These are phyloP conservation scores for Meteorus cinctellus DNA, from an alignment of 2,888 invertebrate genomes.

Conservation along the genomic window DNA sequence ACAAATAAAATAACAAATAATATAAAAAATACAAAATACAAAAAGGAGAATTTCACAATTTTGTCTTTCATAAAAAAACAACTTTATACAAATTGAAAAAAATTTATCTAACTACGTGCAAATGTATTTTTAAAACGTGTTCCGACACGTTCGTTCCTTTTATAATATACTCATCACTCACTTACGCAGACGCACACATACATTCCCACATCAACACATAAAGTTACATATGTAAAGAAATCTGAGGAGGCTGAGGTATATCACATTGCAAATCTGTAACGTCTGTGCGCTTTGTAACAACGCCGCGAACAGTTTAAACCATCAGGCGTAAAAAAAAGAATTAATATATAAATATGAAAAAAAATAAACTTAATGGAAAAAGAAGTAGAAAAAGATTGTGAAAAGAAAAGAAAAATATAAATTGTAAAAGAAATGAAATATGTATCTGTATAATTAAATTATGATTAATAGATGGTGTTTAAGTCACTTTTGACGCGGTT, in stretches of 20 bases:
- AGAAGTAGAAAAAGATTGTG: neutral
- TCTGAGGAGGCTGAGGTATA: constrained; percentile 61
- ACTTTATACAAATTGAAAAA: no score
- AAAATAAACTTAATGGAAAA: neutral
- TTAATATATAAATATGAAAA: constrained; percentile 14
- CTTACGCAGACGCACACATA: neutral
- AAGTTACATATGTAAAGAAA: constrained; percentile 63
- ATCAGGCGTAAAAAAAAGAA: constrained; percentile 19
- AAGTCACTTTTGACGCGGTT: constrained; percentile 54
- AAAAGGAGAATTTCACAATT: no score
- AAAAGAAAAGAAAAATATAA: neutral
- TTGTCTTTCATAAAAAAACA: no score
- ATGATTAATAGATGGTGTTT: constrained; percentile 50
- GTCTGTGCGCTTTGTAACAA: constrained; percentile 63
- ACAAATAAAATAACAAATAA: no score
- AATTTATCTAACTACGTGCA: constrained; percentile 49
- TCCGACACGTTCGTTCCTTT: neutral
- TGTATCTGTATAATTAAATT: neutral
- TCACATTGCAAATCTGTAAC: constrained; percentile 63
- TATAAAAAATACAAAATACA: no score
- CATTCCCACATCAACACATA: constrained; percentile 52
- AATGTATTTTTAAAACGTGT: constrained; percentile 65
- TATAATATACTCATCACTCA: neutral
- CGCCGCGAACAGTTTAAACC: constrained; percentile 58
- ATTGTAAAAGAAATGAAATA: constrained; percentile 4